These are phyloP conservation scores for Drosophila paramelanica DNA, from an alignment of 2,888 invertebrate genomes.

Conservation along the genomic window DNA sequence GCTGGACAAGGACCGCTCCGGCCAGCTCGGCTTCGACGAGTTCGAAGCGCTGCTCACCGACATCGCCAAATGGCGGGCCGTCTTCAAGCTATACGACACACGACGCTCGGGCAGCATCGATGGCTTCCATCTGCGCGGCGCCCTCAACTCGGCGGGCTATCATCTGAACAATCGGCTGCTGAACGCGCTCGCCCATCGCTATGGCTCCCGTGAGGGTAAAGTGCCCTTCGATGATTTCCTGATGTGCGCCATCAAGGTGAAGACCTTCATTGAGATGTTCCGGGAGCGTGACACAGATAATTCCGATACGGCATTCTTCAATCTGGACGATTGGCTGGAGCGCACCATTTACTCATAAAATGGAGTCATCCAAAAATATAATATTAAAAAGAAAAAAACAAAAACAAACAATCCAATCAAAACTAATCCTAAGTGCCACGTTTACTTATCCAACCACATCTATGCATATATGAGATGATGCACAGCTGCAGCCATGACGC, in stretches of 20 bases:
- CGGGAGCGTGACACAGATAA: constrained; percentile 90
- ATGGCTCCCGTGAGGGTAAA: constrained; percentile 92
- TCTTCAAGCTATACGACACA: constrained; percentile 93
- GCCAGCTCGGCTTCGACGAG: constrained; percentile 96
- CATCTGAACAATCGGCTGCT: constrained; percentile 95
- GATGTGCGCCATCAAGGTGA: constrained; percentile 96
- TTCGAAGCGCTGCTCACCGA: constrained; percentile 94
- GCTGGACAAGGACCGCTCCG: constrained; percentile 95
- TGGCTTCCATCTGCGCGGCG: constrained; percentile 93
- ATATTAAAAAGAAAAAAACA: too few species aligned
- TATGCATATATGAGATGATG: constrained; percentile 13
- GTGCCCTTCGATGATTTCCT: constrained; percentile 97
- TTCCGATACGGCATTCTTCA: constrained; percentile 92
- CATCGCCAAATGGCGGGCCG: constrained; percentile 95
- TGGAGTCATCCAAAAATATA: neutral
- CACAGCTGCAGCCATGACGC: constrained; percentile 34
- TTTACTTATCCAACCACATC: constrained; percentile 52
- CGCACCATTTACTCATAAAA: constrained; percentile 93
- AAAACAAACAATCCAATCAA: constrained; percentile 22
- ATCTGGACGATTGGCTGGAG: constrained; percentile 96
- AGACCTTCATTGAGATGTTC: constrained; percentile 97
- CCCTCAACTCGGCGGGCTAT: constrained; percentile 95
- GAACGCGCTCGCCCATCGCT: constrained; percentile 95
- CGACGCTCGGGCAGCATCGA: constrained; percentile 92
- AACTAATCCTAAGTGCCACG: constrained; percentile 72